Conservation (phyloP, 2,797 vertebrate genomes). For the Artibeus lituratus region DNA sequence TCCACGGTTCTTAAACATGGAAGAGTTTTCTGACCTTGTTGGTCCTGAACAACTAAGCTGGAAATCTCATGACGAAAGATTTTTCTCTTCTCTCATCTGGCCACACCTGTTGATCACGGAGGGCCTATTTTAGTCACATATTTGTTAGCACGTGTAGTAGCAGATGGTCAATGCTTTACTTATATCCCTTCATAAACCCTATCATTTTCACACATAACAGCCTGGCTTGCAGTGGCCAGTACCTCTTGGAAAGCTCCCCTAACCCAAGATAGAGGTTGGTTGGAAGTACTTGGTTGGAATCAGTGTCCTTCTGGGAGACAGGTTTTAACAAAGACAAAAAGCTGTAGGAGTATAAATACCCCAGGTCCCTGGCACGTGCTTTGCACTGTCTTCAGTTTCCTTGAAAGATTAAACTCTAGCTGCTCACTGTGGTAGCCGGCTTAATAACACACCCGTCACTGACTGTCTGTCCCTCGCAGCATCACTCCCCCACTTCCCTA, state of each 20-base stretch:
- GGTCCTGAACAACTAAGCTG: neutral
- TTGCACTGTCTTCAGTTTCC: neutral
- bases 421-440: neutral
- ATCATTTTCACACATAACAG: neutral
- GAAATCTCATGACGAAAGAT: neutral
- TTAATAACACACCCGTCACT: neutral
- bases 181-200: neutral
- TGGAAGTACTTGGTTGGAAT: neutral
- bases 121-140: neutral
- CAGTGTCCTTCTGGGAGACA: neutral
- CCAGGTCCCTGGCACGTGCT: neutral
- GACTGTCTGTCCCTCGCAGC: neutral
- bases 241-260: neutral
- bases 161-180: neutral
- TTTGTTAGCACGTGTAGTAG: neutral
- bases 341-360: neutral
- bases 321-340: neutral
- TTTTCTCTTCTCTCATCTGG: neutral
- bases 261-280: neutral
- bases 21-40: constrained; percentile 17
- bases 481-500: neutral
- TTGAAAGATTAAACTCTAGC: neutral
- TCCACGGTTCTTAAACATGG: neutral
- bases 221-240: neutral
- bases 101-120: neutral